phyloP scores from a whole-genome alignment of 2,113 vertebrate genomes.

The Hypomesus transpacificus region DNA sequence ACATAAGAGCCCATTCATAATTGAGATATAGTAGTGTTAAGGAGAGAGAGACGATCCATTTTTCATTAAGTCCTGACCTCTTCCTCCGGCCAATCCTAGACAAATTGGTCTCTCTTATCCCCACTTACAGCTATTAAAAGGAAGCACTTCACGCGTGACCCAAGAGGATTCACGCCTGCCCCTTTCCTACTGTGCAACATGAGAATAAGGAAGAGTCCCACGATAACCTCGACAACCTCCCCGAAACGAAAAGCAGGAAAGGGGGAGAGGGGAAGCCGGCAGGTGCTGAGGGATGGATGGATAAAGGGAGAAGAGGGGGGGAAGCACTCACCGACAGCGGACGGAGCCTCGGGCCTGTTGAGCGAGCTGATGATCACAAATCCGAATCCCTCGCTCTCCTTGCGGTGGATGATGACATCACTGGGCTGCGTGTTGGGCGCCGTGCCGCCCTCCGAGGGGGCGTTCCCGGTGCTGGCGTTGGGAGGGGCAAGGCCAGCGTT shows the following conservation, averaged over 20 bases:
- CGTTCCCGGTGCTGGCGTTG: slow-evolving; percentile 23
- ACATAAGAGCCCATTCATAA: slow-evolving; percentile 56
- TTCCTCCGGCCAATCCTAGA: slow-evolving; percentile 15
- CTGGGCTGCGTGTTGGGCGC: slow-evolving; percentile 81
- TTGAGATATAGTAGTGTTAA: slow-evolving; percentile 36
- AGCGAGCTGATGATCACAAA: slow-evolving; percentile 99
- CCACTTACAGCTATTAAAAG: not conserved
- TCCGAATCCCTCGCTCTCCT: slow-evolving; percentile 96
- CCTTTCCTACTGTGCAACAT: too few relatives aligned
- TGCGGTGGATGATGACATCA: slow-evolving; percentile 90
- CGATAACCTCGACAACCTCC: too few relatives aligned
- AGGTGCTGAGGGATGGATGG: too few relatives aligned
- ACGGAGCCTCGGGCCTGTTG: slow-evolving; percentile 85
- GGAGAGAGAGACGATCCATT: slow-evolving; percentile 43
- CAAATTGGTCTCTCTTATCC: slow-evolving; percentile 7
- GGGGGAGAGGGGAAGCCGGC: not conserved
- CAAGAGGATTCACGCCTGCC: not conserved
- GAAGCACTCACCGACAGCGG: slow-evolving; percentile 81
- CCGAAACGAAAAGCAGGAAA: too few relatives aligned
- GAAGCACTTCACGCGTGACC: not conserved
- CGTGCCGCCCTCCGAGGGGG: slow-evolving; percentile 70
- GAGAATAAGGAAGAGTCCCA: too few relatives aligned
- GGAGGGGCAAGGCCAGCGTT: slow-evolving; percentile 48
- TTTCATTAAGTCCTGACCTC: slow-evolving; percentile 42
- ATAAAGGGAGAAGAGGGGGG: not conserved